Conservation (phyloP, 2,888 invertebrate genomes). For the Stratiomys singularior region DNA sequence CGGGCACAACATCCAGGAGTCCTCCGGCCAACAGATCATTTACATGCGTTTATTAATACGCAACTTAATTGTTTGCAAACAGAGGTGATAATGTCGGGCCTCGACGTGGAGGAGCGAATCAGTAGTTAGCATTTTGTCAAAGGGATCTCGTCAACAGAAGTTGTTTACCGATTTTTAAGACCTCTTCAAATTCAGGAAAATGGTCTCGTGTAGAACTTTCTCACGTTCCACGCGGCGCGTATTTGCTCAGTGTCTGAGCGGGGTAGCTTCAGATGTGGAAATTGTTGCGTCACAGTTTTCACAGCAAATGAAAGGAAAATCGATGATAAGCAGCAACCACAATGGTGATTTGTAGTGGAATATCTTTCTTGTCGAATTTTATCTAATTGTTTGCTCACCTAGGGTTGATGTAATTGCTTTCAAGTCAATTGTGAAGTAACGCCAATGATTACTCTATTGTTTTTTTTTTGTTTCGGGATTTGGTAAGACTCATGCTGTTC, state of each 20-base stretch:
- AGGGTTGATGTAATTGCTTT: too few species aligned
- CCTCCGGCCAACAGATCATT: constrained; percentile 28
- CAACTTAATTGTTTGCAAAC: constrained; percentile 45
- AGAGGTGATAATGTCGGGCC: constrained; percentile 26
- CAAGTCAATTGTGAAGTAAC: too few species aligned
- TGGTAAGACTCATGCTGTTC: too few species aligned
- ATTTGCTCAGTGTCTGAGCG: not conserved
- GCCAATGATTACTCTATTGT: too few species aligned
- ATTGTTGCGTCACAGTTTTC: not conserved
- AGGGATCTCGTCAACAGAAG: constrained; percentile 29
- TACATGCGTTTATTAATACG: constrained; percentile 42
- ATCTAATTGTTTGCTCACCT: not conserved
- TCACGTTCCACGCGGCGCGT: constrained; percentile 35
- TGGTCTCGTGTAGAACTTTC: constrained; percentile 28
- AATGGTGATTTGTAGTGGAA: not conserved
- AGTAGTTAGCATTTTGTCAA: constrained; percentile 40
- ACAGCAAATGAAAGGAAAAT: constrained; percentile 2
- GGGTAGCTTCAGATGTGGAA: not conserved
- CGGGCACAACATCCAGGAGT: not conserved
- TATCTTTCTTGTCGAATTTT: too few species aligned
- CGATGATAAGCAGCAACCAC: not conserved
- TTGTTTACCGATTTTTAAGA: constrained; percentile 38
- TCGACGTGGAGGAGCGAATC: constrained; percentile 19
- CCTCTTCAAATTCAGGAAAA: not conserved
- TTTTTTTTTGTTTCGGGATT: too few species aligned